Conservation (phyloP, 1,140 invertebrate genomes). For the Hyles vespertilio region DNA sequence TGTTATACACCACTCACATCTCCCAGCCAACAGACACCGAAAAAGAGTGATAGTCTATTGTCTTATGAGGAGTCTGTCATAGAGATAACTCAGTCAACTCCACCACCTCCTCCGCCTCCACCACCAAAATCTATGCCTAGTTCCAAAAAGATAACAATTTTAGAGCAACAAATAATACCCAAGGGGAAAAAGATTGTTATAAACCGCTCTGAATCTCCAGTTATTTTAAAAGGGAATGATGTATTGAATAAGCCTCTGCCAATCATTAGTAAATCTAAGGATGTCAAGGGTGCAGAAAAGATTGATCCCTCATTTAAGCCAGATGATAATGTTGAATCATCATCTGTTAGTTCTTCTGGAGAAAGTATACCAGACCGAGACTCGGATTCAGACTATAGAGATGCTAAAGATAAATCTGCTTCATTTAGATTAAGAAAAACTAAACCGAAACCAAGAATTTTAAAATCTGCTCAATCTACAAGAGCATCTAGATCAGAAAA, state of each 20-base stretch:
- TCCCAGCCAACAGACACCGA: slow-evolving; percentile 66
- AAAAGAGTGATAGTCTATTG: slow-evolving; percentile 45
- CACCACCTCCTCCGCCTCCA: slow-evolving; percentile 15
- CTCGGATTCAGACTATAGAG: slow-evolving; percentile 72
- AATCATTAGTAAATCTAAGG: slow-evolving; percentile 37
- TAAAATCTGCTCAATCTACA: slow-evolving; percentile 37
- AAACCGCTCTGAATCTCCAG: slow-evolving; percentile 52
- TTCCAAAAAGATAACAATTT: slow-evolving; percentile 71
- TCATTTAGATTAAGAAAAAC: slow-evolving; percentile 42
- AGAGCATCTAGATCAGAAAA: slow-evolving; percentile 41
- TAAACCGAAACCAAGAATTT: slow-evolving; percentile 60
- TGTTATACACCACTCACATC: slow-evolving; percentile 80
- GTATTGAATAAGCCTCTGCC: slow-evolving; percentile 59
- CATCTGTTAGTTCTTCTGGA: slow-evolving; percentile 60
- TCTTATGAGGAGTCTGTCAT: slow-evolving; percentile 61
- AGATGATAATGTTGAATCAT: slow-evolving; percentile 57
- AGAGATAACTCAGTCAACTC: slow-evolving; percentile 53
- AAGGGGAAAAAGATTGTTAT: slow-evolving; percentile 71
- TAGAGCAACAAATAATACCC: slow-evolving; percentile 70
- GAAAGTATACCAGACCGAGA: slow-evolving; percentile 66
- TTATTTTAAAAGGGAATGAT: slow-evolving; percentile 67
- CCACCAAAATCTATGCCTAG: slow-evolving; percentile 60
- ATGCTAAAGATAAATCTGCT: slow-evolving; percentile 50
- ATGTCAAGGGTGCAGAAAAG: slow-evolving; percentile 34
- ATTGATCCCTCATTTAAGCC: slow-evolving; percentile 26